Evolutionary conservation across 2,888 invertebrate genomes (phyloP), one percentile per base, ranked within the genome.

Genomic region (Coelogynopora nodosa): DNA sequence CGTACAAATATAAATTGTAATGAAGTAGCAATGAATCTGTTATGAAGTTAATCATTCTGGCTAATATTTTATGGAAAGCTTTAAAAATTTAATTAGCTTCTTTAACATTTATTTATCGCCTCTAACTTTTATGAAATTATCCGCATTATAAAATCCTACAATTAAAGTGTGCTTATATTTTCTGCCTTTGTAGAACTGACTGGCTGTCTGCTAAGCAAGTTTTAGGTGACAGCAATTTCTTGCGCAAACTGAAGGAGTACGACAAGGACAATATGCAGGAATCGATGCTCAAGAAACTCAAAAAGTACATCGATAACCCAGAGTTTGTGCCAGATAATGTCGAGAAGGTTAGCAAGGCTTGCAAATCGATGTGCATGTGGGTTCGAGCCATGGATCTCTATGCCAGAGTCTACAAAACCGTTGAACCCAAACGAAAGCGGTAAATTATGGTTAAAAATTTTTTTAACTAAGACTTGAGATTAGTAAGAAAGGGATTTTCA

Each of bases 291-390:
- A 95, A 94, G 89, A 96, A 96, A 91, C 92, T 97, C 5, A 96
- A 95, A 91, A 92, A 92, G 88, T 97, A 96, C 90, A 94, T 96
- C 0, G 94, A 94, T 0, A 94, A 96, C 91, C 95, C 95, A 86
- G 95, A 96, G 90, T 97, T 97, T 90, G 93, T 94, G 13, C 96
- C 97, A 0, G 95, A 95, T 85, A 93, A 94, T 89, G 95, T 97
- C 0, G 95, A 95, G 30, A 96, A 95, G 91, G 96, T 95, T 1
- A 95, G 95, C 0, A 90, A 90, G 89, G 96, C 96, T 0, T 96
- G 96, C 90, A 95, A 94, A 89, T 96, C 96, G 5, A 94, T 97
- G 93, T 96, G 96, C 89, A 94, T 96, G 91, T 97, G 97, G 97
- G 96, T 97, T 2, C 94, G 95, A 90, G 97, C 97, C 0, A 95